A percentile compares a stretch with the other conserved stretches of the same genome.
Conservation (phyloP, 1,140 invertebrate species). For the Xylocopa sonorina region DNA sequence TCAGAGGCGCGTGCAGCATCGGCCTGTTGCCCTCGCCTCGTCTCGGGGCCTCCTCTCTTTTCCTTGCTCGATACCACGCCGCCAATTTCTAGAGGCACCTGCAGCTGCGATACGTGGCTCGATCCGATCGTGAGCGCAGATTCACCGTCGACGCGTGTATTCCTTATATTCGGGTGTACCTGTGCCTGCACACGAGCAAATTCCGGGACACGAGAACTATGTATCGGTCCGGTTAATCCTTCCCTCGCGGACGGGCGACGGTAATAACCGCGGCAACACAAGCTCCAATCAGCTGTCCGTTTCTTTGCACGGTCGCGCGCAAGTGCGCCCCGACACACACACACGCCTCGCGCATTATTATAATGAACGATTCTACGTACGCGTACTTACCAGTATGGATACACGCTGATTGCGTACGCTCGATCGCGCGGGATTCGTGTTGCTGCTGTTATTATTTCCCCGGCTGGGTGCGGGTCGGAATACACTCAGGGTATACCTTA, state of each 20-base stretch:
- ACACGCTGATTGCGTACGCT: conserved; percentile 21
- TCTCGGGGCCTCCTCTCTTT: conserved; percentile 38
- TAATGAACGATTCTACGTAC: conserved; percentile 53
- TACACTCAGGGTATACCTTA: no score
- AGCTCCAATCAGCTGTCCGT: conserved; percentile 50
- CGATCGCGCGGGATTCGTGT: conserved; percentile 5
- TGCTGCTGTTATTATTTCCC: conserved; percentile 49
- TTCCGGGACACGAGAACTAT: conserved; percentile 66
- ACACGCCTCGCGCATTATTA: conserved; percentile 25
- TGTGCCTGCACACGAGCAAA: conserved; percentile 47
- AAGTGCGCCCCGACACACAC: conserved; percentile 28
- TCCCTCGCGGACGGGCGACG: conserved; percentile 27
- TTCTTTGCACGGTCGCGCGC: no score
- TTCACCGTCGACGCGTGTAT: conserved; percentile 71
- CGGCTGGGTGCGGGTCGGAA: no score
- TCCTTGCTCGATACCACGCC: conserved; percentile 24
- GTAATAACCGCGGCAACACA: conserved; percentile 55
- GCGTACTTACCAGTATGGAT: conserved; percentile 6
- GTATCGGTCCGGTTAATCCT: conserved; percentile 49
- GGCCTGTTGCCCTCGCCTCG: conserved; percentile 44
- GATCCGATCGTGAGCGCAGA: conserved; percentile 70
- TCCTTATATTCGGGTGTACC: no score
- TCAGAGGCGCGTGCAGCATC: conserved; percentile 75
- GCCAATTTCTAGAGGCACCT: conserved; percentile 59
- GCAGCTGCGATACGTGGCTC: conserved; percentile 66